Percentiles rank a stretch among this genome's conserved stretches.
phyloP scores from a whole-genome alignment of 2,113 vertebrate species.

The Hylia prasina region DNA sequence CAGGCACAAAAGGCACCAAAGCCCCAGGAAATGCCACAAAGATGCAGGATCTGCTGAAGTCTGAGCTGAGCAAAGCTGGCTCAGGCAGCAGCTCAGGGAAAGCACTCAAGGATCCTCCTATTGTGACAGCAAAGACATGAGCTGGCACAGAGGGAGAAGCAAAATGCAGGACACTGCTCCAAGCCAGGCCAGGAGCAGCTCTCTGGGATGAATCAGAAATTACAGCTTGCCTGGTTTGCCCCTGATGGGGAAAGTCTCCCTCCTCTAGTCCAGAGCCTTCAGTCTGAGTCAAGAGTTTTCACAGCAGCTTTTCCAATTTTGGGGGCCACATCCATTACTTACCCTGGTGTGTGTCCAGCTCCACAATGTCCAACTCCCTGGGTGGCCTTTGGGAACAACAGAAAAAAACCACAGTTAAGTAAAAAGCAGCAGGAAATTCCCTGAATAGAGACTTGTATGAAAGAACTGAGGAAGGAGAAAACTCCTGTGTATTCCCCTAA shows the following conservation, averaged over 20 bases:
- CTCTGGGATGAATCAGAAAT: not conserved
- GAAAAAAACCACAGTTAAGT: not conserved
- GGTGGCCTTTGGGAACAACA: not conserved
- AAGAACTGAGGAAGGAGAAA: not conserved
- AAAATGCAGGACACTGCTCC: not conserved
- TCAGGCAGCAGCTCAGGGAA: not conserved
- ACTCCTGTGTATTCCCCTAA: not conserved
- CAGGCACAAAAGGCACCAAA: not conserved
- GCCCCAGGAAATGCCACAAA: not conserved
- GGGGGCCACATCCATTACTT: not conserved
- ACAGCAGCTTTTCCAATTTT: accelerated
- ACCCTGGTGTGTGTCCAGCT: not conserved
- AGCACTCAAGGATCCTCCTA: accelerated
- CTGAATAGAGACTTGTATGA: not conserved
- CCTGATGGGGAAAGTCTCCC: not conserved
- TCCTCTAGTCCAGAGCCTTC: not conserved
- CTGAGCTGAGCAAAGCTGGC: not conserved
- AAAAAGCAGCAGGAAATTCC: not conserved
- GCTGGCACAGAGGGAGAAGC: accelerated
- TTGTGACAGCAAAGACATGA: not conserved
- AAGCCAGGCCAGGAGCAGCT: not conserved
- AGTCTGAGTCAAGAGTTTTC: not conserved
- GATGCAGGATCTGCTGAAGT: not conserved
- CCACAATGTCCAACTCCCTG: not conserved
- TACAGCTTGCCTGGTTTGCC: not conserved